Percentiles rank a stretch among this genome's conserved stretches.
Evolutionary conservation across 1,140 invertebrate species (phyloP).

Genomic region (Drosophila ananassae): DNA sequence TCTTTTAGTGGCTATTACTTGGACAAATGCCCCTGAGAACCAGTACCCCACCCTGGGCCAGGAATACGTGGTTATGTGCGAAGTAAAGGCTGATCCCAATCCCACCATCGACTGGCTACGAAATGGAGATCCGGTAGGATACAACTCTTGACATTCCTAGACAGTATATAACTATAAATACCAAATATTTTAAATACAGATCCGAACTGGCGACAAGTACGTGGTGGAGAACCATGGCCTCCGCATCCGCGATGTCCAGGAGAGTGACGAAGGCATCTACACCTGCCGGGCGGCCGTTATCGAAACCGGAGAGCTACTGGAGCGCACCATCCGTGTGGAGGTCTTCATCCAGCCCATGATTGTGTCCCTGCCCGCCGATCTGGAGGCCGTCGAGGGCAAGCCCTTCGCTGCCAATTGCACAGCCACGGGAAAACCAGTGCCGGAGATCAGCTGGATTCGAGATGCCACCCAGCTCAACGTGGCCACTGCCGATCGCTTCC

Average conservation of each 20-base stretch:
- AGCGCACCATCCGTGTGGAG: slow-evolving; percentile 91
- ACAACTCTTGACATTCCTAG: not conserved
- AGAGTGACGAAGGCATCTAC: slow-evolving; percentile 93
- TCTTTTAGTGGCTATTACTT: slow-evolving; percentile 91
- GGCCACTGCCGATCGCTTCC: slow-evolving; percentile 88
- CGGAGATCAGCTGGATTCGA: slow-evolving; percentile 92
- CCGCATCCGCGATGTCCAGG: slow-evolving; percentile 90
- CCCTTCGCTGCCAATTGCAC: slow-evolving; percentile 89
- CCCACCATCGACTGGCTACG: slow-evolving; percentile 93
- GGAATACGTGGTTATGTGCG: slow-evolving; percentile 92
- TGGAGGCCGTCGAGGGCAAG: slow-evolving; percentile 92
- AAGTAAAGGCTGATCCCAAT: slow-evolving; percentile 92
- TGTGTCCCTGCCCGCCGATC: slow-evolving; percentile 85
- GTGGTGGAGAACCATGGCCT: slow-evolving; percentile 91
- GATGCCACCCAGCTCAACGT: slow-evolving; percentile 88
- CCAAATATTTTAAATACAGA: slow-evolving; percentile 68
- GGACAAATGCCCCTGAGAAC: slow-evolving; percentile 92
- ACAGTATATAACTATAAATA: not conserved
- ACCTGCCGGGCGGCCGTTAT: slow-evolving; percentile 92
- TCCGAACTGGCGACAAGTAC: slow-evolving; percentile 88
- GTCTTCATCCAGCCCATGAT: slow-evolving; percentile 92
- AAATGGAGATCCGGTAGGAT: slow-evolving; percentile 87
- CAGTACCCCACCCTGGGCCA: slow-evolving; percentile 92
- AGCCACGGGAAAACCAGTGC: slow-evolving; percentile 92
- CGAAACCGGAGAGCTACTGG: slow-evolving; percentile 90